Base-by-base conservation (phyloP, 2,113 vertebrate species). In the Lampris incognitus region DNA sequence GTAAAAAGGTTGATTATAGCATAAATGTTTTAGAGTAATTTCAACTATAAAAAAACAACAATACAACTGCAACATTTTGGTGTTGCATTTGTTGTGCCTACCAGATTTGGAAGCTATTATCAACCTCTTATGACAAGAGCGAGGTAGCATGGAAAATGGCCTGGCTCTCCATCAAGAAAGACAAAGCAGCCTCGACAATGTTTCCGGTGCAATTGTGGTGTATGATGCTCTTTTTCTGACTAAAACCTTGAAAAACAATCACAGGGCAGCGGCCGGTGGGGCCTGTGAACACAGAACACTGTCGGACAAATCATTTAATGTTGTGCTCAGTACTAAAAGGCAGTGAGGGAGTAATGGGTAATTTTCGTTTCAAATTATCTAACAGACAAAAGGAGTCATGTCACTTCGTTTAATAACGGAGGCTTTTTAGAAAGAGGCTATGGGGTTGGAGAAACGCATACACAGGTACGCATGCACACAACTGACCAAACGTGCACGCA, bases 181-280 rank as follows among this genome's bases (percentile, higher is more conserved):
- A 66, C 36, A 60, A n/a, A 75, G 54, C 52, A 54, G 65, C 69
- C 58, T 36, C 50, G 40, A 46, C 13, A 39, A 41, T 38, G 24
- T 24, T 54, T 48, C 76, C 4, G 44, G 4, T 46, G 44, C 44
- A 2, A 46, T 46, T 46, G 4, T 7, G 7, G 7, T 5, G 44
- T 7, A 2, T 59, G 79, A 36, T 2, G 1, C 3, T 24, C n/a
- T 63, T 58, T 79, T 41, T 59, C 44, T 66, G 11, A 51, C 50
- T 40, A 36, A 11, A 48, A 62, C 69, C 55, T 69, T 66, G 65
- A 49, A 76, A 51, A 80, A 77, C 9, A 66, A 48, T 39, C 10
- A 42, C 2, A 6, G 61, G 78, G 49, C 74, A 85, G 83, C 78
- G 78, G 78, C 78, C 9, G 69, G 60, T 65, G 66, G 49, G 58